Evolutionary conservation across 2,797 vertebrate species (phyloP).

Genomic region (Sebastes nivosus): DNA sequence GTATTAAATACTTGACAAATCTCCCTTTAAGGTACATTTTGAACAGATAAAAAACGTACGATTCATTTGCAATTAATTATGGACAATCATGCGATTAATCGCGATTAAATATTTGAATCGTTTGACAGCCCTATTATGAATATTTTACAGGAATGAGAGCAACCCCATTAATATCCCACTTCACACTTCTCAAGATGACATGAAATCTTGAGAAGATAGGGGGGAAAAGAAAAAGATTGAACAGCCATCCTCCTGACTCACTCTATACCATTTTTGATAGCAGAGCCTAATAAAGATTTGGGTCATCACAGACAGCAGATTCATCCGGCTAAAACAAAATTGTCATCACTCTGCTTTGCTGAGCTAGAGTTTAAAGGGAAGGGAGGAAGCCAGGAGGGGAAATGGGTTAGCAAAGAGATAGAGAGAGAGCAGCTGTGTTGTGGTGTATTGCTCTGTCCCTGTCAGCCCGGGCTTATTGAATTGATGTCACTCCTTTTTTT

Average conservation of each 20-base stretch:
- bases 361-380: constrained; percentile 59
- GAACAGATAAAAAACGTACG: rapidly evolving
- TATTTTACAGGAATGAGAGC: background rate
- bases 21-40: no score
- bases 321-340: constrained; percentile 73
- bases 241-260: constrained; percentile 44
- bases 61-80: no score
- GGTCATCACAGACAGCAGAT: constrained; percentile 68
- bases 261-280: constrained; percentile 25
- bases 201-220: background rate
- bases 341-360: constrained; percentile 71
- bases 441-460: constrained; percentile 56
- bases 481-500: constrained; percentile 65
- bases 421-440: constrained; percentile 65
- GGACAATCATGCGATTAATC: no score
- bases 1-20: no score
- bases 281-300: constrained; percentile 57
- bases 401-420: constrained; percentile 65
- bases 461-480: constrained; percentile 70
- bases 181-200: constrained; percentile 17
- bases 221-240: constrained; percentile 33
- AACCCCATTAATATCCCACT: constrained; percentile 1
- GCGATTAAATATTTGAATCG: no score
- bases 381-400: constrained; percentile 65
- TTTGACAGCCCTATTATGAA: background rate